phyloP scores from a whole-genome alignment of 35 echinoderm and acorn worm species.

The Stichopus chloronotus region DNA sequence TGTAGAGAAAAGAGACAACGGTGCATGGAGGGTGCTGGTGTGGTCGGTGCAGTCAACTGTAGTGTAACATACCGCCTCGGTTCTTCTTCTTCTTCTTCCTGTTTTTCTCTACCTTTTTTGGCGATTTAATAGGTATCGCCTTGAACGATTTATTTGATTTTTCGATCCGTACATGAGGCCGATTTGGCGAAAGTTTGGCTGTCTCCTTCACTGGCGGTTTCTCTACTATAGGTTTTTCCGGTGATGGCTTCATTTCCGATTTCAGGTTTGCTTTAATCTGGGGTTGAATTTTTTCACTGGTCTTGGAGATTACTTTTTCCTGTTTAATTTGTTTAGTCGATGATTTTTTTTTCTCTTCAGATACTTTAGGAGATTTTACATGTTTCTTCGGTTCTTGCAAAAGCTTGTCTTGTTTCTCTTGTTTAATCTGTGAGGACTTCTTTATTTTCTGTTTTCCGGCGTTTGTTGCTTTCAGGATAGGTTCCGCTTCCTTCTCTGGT shows the following conservation, averaged over 20 bases:
- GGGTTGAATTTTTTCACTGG: background rate
- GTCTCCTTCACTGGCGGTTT: background rate
- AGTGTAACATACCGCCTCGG: background rate
- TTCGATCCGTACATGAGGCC: background rate
- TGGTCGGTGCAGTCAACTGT: background rate
- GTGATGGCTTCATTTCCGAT: background rate
- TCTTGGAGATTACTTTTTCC: background rate
- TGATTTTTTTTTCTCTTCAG: background rate
- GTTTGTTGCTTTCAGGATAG: background rate
- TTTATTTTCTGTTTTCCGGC: background rate
- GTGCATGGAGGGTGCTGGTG: background rate
- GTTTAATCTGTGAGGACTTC: background rate
- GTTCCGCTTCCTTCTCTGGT: background rate
- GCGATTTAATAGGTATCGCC: background rate
- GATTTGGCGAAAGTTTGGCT: background rate
- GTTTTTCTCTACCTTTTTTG: slow-evolving; percentile 33
- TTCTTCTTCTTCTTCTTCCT: slow-evolving; percentile 48
- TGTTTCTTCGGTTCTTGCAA: background rate
- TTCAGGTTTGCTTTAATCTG: background rate
- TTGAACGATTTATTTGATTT: background rate
- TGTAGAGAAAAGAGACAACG: no score
- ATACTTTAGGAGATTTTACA: background rate
- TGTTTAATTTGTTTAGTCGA: background rate
- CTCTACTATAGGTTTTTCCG: background rate
- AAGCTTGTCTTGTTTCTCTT: background rate